phyloP scores from a whole-genome alignment of 2,888 invertebrate species.

The Entomobrya proxima region DNA sequence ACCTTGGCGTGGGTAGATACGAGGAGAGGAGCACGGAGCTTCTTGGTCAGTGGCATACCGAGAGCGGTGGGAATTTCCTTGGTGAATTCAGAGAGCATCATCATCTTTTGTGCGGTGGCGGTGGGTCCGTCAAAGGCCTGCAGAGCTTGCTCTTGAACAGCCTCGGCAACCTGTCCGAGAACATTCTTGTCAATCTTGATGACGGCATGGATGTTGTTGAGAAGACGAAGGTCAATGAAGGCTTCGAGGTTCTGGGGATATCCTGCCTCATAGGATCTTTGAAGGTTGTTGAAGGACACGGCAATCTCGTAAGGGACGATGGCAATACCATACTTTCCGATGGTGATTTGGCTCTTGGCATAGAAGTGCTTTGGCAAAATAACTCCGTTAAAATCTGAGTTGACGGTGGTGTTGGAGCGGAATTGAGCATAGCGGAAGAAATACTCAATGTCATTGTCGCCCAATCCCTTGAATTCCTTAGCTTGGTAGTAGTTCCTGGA shows the following conservation, averaged over 20 bases:
- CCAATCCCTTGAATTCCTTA: slow-evolving; percentile 12
- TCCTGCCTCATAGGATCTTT: not conserved
- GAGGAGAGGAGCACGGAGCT: slow-evolving; percentile 53
- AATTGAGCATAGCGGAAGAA: slow-evolving; percentile 49
- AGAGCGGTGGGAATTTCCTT: slow-evolving; percentile 49
- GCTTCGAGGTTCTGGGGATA: not conserved
- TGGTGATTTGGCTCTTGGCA: slow-evolving; percentile 37
- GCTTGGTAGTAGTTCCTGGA: slow-evolving; percentile 49
- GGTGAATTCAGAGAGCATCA: slow-evolving; percentile 45
- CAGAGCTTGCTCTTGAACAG: too few relatives aligned
- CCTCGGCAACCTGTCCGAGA: not conserved
- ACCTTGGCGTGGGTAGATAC: slow-evolving; percentile 41
- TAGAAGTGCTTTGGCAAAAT: slow-evolving; percentile 42
- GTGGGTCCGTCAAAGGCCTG: too few relatives aligned
- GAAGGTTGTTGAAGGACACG: not conserved
- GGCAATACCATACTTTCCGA: slow-evolving; percentile 19
- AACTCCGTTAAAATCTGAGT: too few relatives aligned
- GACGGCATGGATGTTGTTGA: slow-evolving; percentile 34
- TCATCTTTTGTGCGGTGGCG: slow-evolving; percentile 40
- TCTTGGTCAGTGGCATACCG: slow-evolving; percentile 53
- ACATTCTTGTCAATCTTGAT: slow-evolving; percentile 32
- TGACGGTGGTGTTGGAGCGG: slow-evolving; percentile 13
- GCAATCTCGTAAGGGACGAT: slow-evolving; percentile 37
- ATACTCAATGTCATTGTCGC: slow-evolving; percentile 44
- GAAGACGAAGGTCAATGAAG: slow-evolving; percentile 44